phyloP scores from a whole-genome alignment of 2,797 vertebrate genomes.

The Garrulus glandarius region DNA sequence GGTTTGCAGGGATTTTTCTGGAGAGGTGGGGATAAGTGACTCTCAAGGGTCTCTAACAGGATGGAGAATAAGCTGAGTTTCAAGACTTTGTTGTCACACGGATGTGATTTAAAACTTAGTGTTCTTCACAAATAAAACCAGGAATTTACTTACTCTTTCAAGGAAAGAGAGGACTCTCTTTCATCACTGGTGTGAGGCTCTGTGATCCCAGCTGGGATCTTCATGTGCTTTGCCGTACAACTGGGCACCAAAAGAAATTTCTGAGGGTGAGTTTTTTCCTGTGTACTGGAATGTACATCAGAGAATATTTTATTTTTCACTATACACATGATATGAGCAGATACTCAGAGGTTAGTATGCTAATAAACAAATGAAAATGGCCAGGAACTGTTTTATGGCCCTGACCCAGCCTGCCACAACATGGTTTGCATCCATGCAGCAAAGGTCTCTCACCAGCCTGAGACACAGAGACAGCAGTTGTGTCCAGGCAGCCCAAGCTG shows the following conservation, averaged over 20 bases:
- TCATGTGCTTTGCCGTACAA: not conserved
- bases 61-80: not conserved
- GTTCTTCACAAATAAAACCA: not conserved
- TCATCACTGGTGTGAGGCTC: not conserved
- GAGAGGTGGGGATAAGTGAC: not conserved
- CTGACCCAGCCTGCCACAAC: not conserved
- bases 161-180: not conserved
- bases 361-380: not conserved
- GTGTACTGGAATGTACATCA: not conserved
- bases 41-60: not conserved
- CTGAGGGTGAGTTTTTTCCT: not conserved
- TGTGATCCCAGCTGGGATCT: not conserved
- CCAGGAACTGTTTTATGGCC: not conserved
- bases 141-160: not conserved
- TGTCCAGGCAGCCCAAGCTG: not conserved
- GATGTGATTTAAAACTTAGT: not conserved
- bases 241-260: not conserved
- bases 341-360: not conserved
- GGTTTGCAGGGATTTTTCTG: not conserved
- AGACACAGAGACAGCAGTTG: fast-evolving
- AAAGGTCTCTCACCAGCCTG: not conserved
- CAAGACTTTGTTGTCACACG: not conserved
- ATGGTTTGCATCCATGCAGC: not conserved
- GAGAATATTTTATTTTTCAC: not conserved
- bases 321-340: not conserved